Evolutionary conservation across 2,888 invertebrate species (phyloP).

Genomic region (Hyles lineata): DNA sequence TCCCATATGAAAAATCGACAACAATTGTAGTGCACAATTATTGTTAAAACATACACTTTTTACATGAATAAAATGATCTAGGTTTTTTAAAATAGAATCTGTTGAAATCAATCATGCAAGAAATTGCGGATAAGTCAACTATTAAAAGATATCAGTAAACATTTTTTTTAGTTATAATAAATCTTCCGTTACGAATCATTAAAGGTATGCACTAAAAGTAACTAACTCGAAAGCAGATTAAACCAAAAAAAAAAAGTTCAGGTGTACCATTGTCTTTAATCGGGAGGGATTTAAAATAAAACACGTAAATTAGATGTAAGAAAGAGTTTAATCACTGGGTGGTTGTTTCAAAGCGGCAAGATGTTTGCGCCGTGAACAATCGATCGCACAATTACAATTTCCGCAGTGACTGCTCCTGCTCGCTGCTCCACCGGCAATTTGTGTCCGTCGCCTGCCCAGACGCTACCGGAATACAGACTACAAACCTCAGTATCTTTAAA

Average conservation of each 20-base stretch:
- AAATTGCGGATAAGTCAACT: too few relatives aligned
- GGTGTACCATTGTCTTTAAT: background rate
- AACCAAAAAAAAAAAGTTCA: background rate
- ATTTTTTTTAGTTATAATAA: too few relatives aligned
- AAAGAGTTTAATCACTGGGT: constrained; percentile 4
- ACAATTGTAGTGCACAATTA: too few relatives aligned
- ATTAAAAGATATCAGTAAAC: too few relatives aligned
- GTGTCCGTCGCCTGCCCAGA: constrained; percentile 81
- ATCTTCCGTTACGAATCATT: too few relatives aligned
- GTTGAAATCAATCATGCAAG: too few relatives aligned
- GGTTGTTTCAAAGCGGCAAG: constrained; percentile 41
- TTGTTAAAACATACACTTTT: too few relatives aligned
- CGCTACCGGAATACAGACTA: constrained; percentile 82
- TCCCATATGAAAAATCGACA: too few relatives aligned
- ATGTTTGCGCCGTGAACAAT: constrained; percentile 64
- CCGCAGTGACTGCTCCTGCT: constrained; percentile 65
- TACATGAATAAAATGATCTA: too few relatives aligned
- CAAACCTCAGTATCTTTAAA: constrained; percentile 79
- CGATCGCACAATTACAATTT: constrained; percentile 74
- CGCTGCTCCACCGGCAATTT: constrained; percentile 75
- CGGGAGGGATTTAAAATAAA: background rate
- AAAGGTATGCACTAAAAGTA: too few relatives aligned
- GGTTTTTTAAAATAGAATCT: too few relatives aligned
- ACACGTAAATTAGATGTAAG: constrained; percentile 3
- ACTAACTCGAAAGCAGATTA: too few relatives aligned